phyloP scores from a whole-genome alignment of 2,888 invertebrate genomes.

The Schizotus pectinicornis region DNA sequence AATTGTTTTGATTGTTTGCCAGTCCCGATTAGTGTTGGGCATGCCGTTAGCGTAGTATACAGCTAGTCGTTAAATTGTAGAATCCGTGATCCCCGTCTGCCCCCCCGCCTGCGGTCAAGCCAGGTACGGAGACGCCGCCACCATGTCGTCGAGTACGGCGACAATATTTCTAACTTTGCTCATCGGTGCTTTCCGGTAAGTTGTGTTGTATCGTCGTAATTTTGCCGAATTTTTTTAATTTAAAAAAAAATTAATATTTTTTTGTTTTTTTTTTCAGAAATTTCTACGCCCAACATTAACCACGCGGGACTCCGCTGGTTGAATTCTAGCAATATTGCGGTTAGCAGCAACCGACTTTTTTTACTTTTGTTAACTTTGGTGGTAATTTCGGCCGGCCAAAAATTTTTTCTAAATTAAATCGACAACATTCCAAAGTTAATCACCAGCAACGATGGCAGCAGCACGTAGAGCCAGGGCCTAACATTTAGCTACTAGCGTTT shows the following conservation, averaged over 20 bases:
- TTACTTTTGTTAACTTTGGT: conserved; percentile 11
- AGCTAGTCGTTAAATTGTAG: conserved; percentile 59
- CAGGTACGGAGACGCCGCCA: conserved; percentile 65
- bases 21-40: background rate
- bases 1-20: background rate
- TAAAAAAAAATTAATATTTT: conserved; percentile 7
- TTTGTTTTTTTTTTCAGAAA: conserved; percentile 63
- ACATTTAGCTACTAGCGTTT: too few relatives aligned
- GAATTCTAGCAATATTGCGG: conserved; percentile 37
- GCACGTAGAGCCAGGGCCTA: too few relatives aligned
- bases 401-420: conserved; percentile 1
- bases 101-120: conserved; percentile 88
- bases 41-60: background rate
- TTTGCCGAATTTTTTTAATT: too few relatives aligned
- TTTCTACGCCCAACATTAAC: conserved; percentile 75
- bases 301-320: conserved; percentile 68
- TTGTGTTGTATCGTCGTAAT: conserved; percentile 33
- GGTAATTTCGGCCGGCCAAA: conserved; percentile 10
- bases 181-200: conserved; percentile 60
- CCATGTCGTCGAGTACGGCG: conserved; percentile 61
- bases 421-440: too few relatives aligned
- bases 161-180: conserved; percentile 61
- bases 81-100: conserved; percentile 90
- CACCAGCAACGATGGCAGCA: too few relatives aligned
- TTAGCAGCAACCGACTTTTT: conserved; percentile 8